phyloP scores from a whole-genome alignment of 2,113 vertebrate species.

The Pseudorhombus dupliciocellatus region DNA sequence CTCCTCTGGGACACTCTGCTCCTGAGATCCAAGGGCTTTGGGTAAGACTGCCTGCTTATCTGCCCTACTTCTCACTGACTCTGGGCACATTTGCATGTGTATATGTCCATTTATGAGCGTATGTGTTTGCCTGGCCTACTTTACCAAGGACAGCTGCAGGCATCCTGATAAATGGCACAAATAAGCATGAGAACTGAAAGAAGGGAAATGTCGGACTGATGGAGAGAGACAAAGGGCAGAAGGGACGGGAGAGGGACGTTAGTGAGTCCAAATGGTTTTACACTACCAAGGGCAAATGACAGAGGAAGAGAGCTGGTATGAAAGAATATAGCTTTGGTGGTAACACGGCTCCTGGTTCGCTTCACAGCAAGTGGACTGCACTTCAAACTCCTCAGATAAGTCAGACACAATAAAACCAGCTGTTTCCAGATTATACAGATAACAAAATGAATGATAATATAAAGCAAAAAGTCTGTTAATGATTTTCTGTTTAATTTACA shows the following conservation, averaged over 20 bases:
- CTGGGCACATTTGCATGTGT: conserved; percentile 37
- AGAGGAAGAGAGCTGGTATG: conserved; percentile 2
- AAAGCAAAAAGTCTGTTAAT: not conserved
- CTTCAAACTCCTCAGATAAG: conserved; percentile 15
- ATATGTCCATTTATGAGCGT: conserved; percentile 8
- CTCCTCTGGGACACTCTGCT: conserved; percentile 71
- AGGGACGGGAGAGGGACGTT: not conserved
- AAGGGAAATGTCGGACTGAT: conserved; percentile 17
- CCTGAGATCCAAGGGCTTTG: conserved; percentile 61
- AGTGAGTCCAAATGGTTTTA: not conserved
- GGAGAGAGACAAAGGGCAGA: conserved; percentile 15
- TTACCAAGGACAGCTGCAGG: conserved; percentile 60
- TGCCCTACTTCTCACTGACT: conserved; percentile 70
- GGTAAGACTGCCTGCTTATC: conserved; percentile 59
- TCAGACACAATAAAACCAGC: conserved; percentile 2
- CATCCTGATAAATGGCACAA: conserved; percentile 49
- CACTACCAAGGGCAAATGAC: not conserved
- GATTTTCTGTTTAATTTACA: conserved; percentile 2
- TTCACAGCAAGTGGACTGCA: not conserved
- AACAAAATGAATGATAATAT: not conserved
- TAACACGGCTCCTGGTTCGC: not conserved
- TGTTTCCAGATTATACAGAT: not conserved
- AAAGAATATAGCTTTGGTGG: not conserved
- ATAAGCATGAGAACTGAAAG: conserved; percentile 19
- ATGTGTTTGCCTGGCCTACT: conserved; percentile 64